Evolutionary conservation across 2,888 invertebrate species (phyloP), one percentile per base, ranked within the genome.

Genomic region (Rhamphomyia laevipes): DNA sequence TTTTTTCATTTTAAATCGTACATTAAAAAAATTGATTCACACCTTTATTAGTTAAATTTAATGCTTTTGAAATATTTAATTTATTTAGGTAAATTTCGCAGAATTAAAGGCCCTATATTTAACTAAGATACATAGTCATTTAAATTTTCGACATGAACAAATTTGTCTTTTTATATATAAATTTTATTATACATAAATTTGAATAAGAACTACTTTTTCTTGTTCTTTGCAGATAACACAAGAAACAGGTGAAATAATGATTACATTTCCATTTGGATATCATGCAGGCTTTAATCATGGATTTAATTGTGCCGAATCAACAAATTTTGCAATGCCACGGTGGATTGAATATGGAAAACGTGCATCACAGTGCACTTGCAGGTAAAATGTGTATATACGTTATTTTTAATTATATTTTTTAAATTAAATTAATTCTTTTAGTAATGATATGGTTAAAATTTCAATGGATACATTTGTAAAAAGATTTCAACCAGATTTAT

Each of bases 271-370:
- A 0, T 95, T 88, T 70, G 97, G 96, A 0, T 99, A 99, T 67
- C 99, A 99, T 70, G 92, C 96, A 53, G 82, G 99, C 0, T 99
- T 95, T 64, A 99, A 99, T 69, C 92, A 95, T 66, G 99, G 99
- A 3, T 99, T 94, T 66, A 99, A 99, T 66, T 88, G 95, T 67
- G 99, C 99, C 0, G 99, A 99, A 69, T 95, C 96, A 0, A 99
- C 99, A 0, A 99, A 99, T 73, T 99, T 99, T 74, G 99, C 99
- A 1, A 84, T 91, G 48, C 84, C 86, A 5, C 76, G 99, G 54
- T 99, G 99, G 99, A 88, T 99, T 13, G 99, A 99, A 67, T 99
- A 95, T 70, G 99, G 99, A 1, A 96, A 96, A 70, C 72, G 93
- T 54, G 88, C 92, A 1, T 76, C 78, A 1, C 90, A 89, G 61